Evolutionary conservation across 2,888 invertebrate genomes (phyloP).

Genomic region (Temnothorax rugatulus): DNA sequence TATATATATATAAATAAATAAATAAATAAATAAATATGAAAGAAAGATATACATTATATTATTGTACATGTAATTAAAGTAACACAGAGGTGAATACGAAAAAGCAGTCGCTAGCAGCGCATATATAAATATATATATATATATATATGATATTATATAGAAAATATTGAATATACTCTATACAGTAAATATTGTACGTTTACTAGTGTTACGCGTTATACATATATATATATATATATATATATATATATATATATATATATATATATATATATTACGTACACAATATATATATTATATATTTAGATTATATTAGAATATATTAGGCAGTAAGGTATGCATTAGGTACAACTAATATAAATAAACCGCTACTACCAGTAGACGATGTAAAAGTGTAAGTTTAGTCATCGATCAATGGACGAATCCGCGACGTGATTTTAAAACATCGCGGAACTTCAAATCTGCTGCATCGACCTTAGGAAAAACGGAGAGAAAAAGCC

Average conservation of each 20-base stretch:
- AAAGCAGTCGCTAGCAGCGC: slow-evolving; percentile 56
- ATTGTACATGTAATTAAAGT: slow-evolving; percentile 72
- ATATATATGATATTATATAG: slow-evolving; percentile 67
- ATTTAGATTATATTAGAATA: slow-evolving; percentile 45
- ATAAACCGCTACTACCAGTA: slow-evolving; percentile 64
- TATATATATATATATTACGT: slow-evolving; percentile 61
- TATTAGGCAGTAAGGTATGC: slow-evolving; percentile 37
- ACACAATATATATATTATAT: slow-evolving; percentile 65
- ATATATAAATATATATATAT: slow-evolving; percentile 37
- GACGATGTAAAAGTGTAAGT: slow-evolving; percentile 56
- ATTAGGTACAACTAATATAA: slow-evolving; percentile 68
- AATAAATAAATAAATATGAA: slow-evolving; percentile 59
- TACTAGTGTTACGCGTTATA: slow-evolving; percentile 75
- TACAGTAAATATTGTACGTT: slow-evolving; percentile 76
- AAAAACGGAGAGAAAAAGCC: slow-evolving; percentile 11
- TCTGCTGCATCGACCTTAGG: slow-evolving; percentile 55
- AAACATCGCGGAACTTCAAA: slow-evolving; percentile 58
- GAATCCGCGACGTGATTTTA: slow-evolving; percentile 31
- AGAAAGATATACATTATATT: slow-evolving; percentile 66
- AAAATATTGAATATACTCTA: slow-evolving; percentile 76
- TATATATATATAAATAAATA: slow-evolving; percentile 69
- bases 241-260: too few species aligned
- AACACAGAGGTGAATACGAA: slow-evolving; percentile 62
- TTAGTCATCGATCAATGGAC: slow-evolving; percentile 58
- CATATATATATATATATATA: slow-evolving; percentile 61